Evolutionary conservation across 2,888 invertebrate species (phyloP), one percentile per base, ranked within the genome.

Genomic region (Candidula unifasciata): DNA sequence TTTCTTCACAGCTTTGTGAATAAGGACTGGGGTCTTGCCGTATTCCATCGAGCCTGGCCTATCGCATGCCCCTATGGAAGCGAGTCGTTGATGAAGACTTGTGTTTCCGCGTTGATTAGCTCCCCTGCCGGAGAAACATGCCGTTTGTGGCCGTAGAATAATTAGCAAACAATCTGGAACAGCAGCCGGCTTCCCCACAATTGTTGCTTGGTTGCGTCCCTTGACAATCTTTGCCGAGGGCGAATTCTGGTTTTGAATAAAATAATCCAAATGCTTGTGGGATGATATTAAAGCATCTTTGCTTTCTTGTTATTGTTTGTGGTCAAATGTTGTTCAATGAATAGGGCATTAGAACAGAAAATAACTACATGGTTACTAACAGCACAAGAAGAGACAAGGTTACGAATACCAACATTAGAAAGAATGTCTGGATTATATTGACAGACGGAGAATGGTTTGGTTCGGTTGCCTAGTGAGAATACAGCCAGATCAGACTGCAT

Each of bases 121-220:
- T 80, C 27, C 30, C 52, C 52, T 27, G 68, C 68, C n/a, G 33
- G 60, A 44, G 64, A 57, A 82, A 82, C 82, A 82, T 74, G 82
- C 74, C 82, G 60, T 82, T 82, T 82, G 82, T 82, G 57, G 82
- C 44, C 33, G 33, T 44, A 24, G 60, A 82, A 44, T 74, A 73
- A 82, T 74, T 60, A 74, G 60, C 82, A 82, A 82, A 74, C 82
- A 82, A 16, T 64, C 73, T 30, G 13, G 74, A 35, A 64, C 35
- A 35, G 64, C n/a, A 24, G 64, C 44, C 44, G n/a, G n/a, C 64
- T 78, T 24, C 37, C 64, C 64, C 78, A 30, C 78, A 78, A 64
- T 60, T 78, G 78, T 78, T 78, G 60, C 60, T 5, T 18, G 21
- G 60, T 37, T 77, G 77, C 60, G 13, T 64, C 60, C 30, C 33